Base-by-base conservation (phyloP, 2,797 vertebrate species). In the Gobio occitaniae region DNA sequence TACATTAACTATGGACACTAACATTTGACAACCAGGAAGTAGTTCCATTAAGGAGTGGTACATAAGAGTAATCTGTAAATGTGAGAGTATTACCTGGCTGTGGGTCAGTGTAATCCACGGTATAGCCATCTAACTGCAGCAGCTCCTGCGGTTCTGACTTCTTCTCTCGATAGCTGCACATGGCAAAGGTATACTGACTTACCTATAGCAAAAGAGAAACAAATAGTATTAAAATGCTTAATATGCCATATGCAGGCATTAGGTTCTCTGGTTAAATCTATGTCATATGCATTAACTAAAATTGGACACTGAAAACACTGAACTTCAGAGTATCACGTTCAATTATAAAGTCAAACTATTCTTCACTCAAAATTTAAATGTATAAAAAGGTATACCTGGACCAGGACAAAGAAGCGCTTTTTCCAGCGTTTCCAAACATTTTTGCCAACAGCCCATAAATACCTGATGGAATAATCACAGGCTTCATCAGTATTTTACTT, bases 361-460 rank as follows among this genome's bases (percentile, higher is more conserved):
- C 38, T 16, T 66, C 36, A 71, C 48, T 41, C 13, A 50, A n/a
- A 61, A 3, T 36, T 25, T 38, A 25, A 54, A 86, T 68, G 13
- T 68, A 54, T 41, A 38, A 19, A 65, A n/a, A 19, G 1, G 81
- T 38, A 75, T 70, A 99, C 98, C 97, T 99, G 98, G 68, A 99
- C 98, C 83, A 99, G 94, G 87, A 99, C 98, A 94, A 99, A 99
- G 95, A 99, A 99, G 41, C 98, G 95, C 92, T 99, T 99, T 96
- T 99, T 99, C 98, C 98, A 99, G 89, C 98, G 97, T 91, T 99
- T 99, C 98, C 98, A 99, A 76, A 99, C 98, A 88, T 99, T 99
- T 95, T 99, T 99, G 91, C 98, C 98, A 91, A 98, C 98, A 91
- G 98, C 97, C 98, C 98, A 99, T 89, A 99, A 96, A 94, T 99